phyloP scores from a whole-genome alignment of 2,888 invertebrate genomes.

The Drosophila putrida region DNA sequence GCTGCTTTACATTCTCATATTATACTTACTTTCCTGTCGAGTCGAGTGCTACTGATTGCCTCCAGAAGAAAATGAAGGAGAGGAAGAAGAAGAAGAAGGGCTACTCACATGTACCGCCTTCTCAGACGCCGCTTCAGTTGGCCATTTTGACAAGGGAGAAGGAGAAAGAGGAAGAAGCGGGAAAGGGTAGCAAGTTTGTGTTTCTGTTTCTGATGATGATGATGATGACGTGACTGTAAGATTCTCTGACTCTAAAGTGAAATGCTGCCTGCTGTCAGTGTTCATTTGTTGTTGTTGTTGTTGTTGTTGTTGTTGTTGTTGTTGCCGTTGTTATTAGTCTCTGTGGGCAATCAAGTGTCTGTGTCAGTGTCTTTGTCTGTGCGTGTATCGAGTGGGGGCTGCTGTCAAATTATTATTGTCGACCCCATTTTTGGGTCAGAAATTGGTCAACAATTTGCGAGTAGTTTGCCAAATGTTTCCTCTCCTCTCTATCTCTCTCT shows the following conservation, averaged over 20 bases:
- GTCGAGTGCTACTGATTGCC: conserved; percentile 65
- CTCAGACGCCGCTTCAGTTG: conserved; percentile 49
- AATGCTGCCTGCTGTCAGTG: conserved; percentile 48
- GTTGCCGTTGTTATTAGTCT: conserved; percentile 16
- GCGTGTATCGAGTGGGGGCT: conserved; percentile 44
- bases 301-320: conserved; percentile 11
- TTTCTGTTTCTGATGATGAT: conserved; percentile 49
- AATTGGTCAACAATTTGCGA: conserved; percentile 58
- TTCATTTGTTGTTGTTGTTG: conserved; percentile 39
- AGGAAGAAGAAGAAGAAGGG: neutral
- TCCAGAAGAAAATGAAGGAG: conserved; percentile 26
- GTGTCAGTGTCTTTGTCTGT: conserved; percentile 10
- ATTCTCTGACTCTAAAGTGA: conserved; percentile 42
- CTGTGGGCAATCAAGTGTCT: conserved; percentile 48
- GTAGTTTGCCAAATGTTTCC: conserved; percentile 13
- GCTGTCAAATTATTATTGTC: conserved; percentile 53
- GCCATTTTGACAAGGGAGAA: conserved; percentile 67
- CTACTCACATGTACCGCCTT: conserved; percentile 58
- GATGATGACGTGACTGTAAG: conserved; percentile 71
- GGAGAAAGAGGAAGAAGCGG: conserved; percentile 3
- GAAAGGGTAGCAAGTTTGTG: conserved; percentile 33
- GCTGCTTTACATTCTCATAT: conserved; percentile 64
- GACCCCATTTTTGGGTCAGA: conserved; percentile 51
- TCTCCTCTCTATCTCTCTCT: neutral
- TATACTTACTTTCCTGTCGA: conserved; percentile 46